These are phyloP conservation scores for Dryococelus australis DNA, from an alignment of 2,888 invertebrate genomes.

Conservation along the genomic window DNA sequence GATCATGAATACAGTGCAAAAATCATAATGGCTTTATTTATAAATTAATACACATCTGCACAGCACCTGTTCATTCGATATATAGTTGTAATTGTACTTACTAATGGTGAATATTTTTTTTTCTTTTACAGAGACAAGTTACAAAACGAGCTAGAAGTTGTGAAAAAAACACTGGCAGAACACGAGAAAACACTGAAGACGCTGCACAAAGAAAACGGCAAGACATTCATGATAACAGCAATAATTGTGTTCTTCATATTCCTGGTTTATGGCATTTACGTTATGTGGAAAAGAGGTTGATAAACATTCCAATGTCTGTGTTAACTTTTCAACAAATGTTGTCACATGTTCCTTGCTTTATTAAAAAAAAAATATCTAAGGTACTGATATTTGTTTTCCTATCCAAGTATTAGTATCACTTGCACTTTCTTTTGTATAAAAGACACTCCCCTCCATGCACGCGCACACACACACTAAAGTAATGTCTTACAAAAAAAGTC, in stretches of 20 bases:
- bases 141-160: conserved; percentile 38
- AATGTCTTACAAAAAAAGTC: neutral
- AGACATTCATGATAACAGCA: conserved; percentile 40
- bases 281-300: conserved; percentile 31
- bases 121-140: conserved; percentile 36
- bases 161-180: conserved; percentile 31
- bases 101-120: too few species aligned
- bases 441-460: neutral
- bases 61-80: too few species aligned
- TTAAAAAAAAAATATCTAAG: neutral
- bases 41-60: too few species aligned
- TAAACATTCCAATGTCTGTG: neutral
- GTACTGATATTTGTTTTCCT: neutral
- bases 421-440: neutral
- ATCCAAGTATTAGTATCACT: neutral
- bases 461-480: neutral
- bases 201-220: conserved; percentile 43
- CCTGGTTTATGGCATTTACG: conserved; percentile 40
- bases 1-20: too few species aligned
- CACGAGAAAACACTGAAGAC: conserved; percentile 35
- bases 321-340: neutral
- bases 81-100: too few species aligned
- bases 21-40: too few species aligned
- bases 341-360: neutral
- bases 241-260: conserved; percentile 39